Evolutionary conservation across 2,797 vertebrate genomes (phyloP), one percentile per base, ranked within the genome.

Genomic region (Chelonia mydas): DNA sequence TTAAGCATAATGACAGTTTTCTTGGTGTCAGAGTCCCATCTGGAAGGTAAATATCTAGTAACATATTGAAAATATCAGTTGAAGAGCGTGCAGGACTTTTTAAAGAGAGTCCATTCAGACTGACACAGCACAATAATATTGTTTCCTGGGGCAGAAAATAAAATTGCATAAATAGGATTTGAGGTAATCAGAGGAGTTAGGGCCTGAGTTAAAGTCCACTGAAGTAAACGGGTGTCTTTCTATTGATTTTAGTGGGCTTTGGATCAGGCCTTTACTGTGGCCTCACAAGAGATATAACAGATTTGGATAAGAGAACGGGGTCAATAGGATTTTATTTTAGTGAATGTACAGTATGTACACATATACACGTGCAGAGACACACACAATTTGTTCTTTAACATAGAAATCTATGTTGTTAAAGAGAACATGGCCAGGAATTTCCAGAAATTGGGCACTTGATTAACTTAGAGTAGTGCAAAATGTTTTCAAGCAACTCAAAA

Each of bases 21-120:
- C 5, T 4, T n/a, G n/a, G 57, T 37, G 65, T 54, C 96, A 83
- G 12, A 88, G 50, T 90, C 77, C 80, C 57, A 87, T 85, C 85
- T 94, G 47, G 28, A 45, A 15, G 53, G 87, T 89, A 90, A 94
- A 86, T 87, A 54, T 61, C 28, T 91, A 5, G 45, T 94, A 23
- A 74, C 47, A 37, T 53, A 12, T 1, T 76, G 55, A 89, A 95
- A 94, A 81, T 2, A 25, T 31, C 7, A 89, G 61, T 37, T 72
- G 12, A 92, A 28, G 11, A 84, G 76, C 47, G 84, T 83, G 86
- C 47, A 85, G 33, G 85, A 93, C 79, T 85, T 28, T 83, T 49
- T 33, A 25, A 12, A 61, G 6, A 78, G 3, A 41, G 23, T 59
- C 28, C 65, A 21, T 89, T 74, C 61, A 89, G 77, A 25, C 2